Base-by-base conservation (phyloP, 2,113 vertebrate genomes). In the Dunckerocampus dactyliophorus region DNA sequence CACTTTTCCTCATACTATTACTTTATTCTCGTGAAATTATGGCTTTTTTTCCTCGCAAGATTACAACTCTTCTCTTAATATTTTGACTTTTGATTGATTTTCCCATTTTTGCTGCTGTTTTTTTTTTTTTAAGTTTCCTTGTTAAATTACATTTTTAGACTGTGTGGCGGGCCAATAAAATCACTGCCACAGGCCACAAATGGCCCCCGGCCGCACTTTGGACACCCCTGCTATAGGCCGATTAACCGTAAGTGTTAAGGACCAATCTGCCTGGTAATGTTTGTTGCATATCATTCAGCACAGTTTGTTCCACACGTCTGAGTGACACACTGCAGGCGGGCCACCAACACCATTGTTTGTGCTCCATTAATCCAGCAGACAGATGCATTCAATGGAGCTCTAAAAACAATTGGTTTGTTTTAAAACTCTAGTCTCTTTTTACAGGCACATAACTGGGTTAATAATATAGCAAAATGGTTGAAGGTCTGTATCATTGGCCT, bases 391-490 rank as follows among this genome's bases (percentile, higher is more conserved):
- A 59, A 46, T 65, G 62, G 46, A 39, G 12, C 59, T 47, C 31
- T 66, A 55, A 71, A 66, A 63, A 64, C 64, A 55, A 31, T 51
- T 57, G 42, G 42, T 17, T 20, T 50, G 39, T 66, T 73, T 66
- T 6, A 53, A 64, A 55, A 42, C 16, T 45, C 14, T 39, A 37
- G 8, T 15, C 11, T 47, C 52, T 19, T 56, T 62, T 54, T 20
- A 62, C 13, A 6, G 11, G 42, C 53, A 46, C 50, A 60, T 67
- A 47, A 21, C 49, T 50, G 20, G 22, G 7, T 67, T 59, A n/a
- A 65, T 14, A 67, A 46, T 37, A 53, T 21, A 45, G 52, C 17
- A 59, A 54, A 50, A 21, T 62, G 56, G 22, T 73, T 49, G 20
- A 47, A 65, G 47, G 50, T 49, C 54, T 56, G 19, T 21, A 43